Evolutionary conservation across 1,140 invertebrate genomes (phyloP), one percentile per base, ranked within the genome.

Genomic region (Venustaconcha ellipsiformis): DNA sequence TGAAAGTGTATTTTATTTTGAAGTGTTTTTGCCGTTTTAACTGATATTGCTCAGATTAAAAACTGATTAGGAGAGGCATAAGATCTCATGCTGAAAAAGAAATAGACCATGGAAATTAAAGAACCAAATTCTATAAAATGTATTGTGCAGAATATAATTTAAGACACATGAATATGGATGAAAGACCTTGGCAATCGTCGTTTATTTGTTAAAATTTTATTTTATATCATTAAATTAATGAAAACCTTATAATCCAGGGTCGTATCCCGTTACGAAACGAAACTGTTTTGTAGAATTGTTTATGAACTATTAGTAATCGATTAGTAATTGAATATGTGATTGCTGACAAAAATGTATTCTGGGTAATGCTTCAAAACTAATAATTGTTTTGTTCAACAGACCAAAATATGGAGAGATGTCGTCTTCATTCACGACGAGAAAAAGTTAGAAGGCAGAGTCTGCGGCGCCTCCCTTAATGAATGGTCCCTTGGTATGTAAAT

Each of bases 331-430:
- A 62, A 0, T n/a, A 18, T 11, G 18, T 62, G 8, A 62, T 62
- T 13, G 23, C 4, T 62, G 59, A 62, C 8, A 62, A 18, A 12
- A 62, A 18, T 23, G 12, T 62, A 20, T 13, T 62, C 14, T 62
- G 8, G 59, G 18, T 11, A 0, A 62, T 23, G 6, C 23, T 62
- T 23, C 59, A 11, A n/a, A n/a, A n/a, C 23, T 23, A n/a, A n/a
- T 62, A 3, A 20, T 57, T 68, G 30, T 57, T 18, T 23, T 56
- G 67, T 18, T 57, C 56, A 67, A 17, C 67, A 71, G 74, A 69
- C 67, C 11, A 72, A 77, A 60, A 70, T 72, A 68, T 77, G 75
- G 75, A 77, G 72, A 60, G 70, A 77, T 23, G 70, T 77, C 2
- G 62, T 77, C 18, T 77, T 72, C 57, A 68, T 72, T 15, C 75